These are phyloP conservation scores for Rhopilema esculentum DNA, from an alignment of 30 jellyfish, hydroid and myxozoan genomes.

Conservation along the genomic window DNA sequence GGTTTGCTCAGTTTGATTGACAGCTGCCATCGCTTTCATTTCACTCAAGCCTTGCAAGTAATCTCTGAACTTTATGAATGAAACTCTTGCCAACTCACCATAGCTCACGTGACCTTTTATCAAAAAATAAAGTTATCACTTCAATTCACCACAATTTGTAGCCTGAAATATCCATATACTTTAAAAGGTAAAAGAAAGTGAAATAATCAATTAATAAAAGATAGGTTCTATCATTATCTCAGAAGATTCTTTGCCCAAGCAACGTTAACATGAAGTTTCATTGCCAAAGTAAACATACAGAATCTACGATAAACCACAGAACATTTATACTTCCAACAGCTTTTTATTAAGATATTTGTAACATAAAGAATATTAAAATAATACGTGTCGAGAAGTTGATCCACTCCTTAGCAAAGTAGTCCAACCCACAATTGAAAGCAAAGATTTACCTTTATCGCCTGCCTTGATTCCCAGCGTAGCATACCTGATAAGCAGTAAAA, in stretches of 20 bases:
- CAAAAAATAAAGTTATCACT: neutral
- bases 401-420: no score
- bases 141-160: neutral
- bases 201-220: no score
- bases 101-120: slow-evolving; percentile 61
- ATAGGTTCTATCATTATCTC: no score
- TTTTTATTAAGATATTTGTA: no score
- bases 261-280: no score
- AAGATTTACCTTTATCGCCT: slow-evolving; percentile 14
- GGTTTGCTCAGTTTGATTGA: slow-evolving; percentile 48
- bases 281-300: no score
- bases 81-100: slow-evolving; percentile 60
- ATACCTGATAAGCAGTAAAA: neutral
- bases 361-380: no score
- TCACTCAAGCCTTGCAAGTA: slow-evolving; percentile 31
- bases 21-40: slow-evolving; percentile 22
- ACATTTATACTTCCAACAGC: neutral
- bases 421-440: no score
- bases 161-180: no score
- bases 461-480: slow-evolving; percentile 8
- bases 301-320: neutral
- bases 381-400: no score
- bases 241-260: no score
- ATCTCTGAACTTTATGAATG: slow-evolving; percentile 40
- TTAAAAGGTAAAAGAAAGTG: no score